A percentile compares a stretch with the other conserved stretches of the same genome.
phyloP scores from a whole-genome alignment of 1,140 invertebrate genomes.

The Drosophila persimilis region DNA sequence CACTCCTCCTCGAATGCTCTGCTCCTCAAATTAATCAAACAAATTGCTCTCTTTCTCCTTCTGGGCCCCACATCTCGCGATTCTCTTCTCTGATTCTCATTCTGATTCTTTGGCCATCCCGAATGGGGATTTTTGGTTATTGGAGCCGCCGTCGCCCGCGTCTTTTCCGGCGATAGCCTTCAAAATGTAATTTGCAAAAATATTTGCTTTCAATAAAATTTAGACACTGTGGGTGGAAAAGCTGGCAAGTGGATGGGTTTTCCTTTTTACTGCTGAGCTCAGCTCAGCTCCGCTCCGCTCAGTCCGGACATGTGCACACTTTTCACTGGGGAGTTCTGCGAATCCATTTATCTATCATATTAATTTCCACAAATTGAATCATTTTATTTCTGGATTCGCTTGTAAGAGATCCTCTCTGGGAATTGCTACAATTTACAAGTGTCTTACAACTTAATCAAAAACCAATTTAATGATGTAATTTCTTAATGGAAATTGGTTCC shows the following conservation, averaged over 20 bases:
- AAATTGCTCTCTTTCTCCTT: constrained; percentile 72
- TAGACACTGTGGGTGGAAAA: constrained; percentile 13
- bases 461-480: no score
- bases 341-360: constrained; percentile 6
- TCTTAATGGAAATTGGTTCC: no score
- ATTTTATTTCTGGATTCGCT: no score
- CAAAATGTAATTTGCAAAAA: constrained; percentile 77
- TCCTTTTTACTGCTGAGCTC: constrained; percentile 37
- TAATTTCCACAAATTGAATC: no score
- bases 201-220: constrained; percentile 74
- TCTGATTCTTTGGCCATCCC: constrained; percentile 2
- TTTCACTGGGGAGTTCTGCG: constrained; percentile 18
- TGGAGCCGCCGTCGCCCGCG: constrained; percentile 9
- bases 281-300: constrained; percentile 11
- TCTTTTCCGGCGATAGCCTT: constrained; percentile 38
- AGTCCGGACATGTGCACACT: constrained; percentile 19
- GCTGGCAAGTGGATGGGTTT: constrained; percentile 22
- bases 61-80: constrained; percentile 27
- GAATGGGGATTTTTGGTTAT: constrained; percentile 45
- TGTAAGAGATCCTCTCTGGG: no score
- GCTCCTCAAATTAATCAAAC: constrained; percentile 74
- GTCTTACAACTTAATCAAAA: no score
- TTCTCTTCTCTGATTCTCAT: constrained; percentile 1
- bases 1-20: constrained; percentile 7
- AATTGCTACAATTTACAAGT: no score